A percentile compares a stretch with the other conserved stretches of the same genome.
These are phyloP conservation scores for Dyspetes luteomarginatus DNA, from an alignment of 2,888 invertebrate species.

Conservation along the genomic window DNA sequence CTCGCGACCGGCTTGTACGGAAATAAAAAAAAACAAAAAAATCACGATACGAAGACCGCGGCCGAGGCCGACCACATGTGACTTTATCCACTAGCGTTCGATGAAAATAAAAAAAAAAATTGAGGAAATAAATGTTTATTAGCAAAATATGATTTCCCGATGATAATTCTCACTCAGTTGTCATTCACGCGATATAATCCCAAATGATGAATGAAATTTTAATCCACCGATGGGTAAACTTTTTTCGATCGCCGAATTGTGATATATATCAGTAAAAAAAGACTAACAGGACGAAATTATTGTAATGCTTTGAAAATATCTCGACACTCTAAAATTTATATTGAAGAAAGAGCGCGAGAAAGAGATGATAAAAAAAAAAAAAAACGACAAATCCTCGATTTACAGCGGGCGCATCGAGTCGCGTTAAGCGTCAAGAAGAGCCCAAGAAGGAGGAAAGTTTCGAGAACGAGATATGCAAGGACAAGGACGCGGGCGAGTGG, in stretches of 20 bases:
- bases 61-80: constrained; percentile 16
- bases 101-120: not conserved
- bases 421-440: constrained; percentile 89
- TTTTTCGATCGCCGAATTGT: no score
- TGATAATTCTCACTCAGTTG: not conserved
- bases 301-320: not conserved
- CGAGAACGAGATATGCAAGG: constrained; percentile 95
- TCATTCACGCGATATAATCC: not conserved
- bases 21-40: constrained; percentile 60
- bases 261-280: no score
- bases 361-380: not conserved
- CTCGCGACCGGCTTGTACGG: constrained; percentile 18
- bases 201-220: no score
- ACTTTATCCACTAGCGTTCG: constrained; percentile 18
- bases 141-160: no score
- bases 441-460: constrained; percentile 93
- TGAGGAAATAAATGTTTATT: constrained; percentile 2
- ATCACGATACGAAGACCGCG: constrained; percentile 26
- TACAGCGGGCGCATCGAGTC: constrained; percentile 84
- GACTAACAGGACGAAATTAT: no score
- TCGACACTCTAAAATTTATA: not conserved
- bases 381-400: constrained; percentile 19
- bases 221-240: no score
- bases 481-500: constrained; percentile 98
- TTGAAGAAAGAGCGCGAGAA: not conserved